Conservation (phyloP, 2,888 invertebrate genomes). For the Monopis laevigella region DNA sequence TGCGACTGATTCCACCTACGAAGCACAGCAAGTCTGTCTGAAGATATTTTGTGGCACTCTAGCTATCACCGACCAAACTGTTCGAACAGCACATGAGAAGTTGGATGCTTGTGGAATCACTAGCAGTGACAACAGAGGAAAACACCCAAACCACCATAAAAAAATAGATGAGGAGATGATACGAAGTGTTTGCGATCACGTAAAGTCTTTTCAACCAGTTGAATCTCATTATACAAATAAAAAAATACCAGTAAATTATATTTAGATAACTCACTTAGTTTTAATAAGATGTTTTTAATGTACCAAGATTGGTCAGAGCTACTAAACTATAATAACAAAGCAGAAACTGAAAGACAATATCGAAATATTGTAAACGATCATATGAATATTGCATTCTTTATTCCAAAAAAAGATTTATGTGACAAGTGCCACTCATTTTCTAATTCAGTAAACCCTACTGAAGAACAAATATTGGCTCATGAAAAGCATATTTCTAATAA, state of each 20-base stretch:
- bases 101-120: no score
- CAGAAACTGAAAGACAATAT: constrained; percentile 2
- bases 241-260: constrained; percentile 12
- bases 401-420: no score
- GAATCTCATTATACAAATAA: constrained; percentile 16
- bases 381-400: neutral
- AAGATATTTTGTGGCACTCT: constrained; percentile 8
- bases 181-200: constrained; percentile 18
- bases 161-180: constrained; percentile 10
- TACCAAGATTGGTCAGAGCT: constrained; percentile 18
- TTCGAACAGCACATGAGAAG: neutral
- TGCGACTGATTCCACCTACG: neutral
- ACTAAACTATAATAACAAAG: constrained; percentile 13
- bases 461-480: no score
- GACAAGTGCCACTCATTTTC: no score
- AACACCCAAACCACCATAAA: neutral
- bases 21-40: constrained; percentile 2
- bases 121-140: neutral
- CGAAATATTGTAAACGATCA: neutral
- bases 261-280: constrained; percentile 13
- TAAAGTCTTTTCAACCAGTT: constrained; percentile 15
- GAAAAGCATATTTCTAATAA: no score
- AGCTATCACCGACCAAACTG: neutral
- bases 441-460: no score
- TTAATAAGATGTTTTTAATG: constrained; percentile 17